Evolutionary conservation across 2,888 invertebrate species (phyloP), one percentile per base, ranked within the genome.

Genomic region (Apamea sordens): DNA sequence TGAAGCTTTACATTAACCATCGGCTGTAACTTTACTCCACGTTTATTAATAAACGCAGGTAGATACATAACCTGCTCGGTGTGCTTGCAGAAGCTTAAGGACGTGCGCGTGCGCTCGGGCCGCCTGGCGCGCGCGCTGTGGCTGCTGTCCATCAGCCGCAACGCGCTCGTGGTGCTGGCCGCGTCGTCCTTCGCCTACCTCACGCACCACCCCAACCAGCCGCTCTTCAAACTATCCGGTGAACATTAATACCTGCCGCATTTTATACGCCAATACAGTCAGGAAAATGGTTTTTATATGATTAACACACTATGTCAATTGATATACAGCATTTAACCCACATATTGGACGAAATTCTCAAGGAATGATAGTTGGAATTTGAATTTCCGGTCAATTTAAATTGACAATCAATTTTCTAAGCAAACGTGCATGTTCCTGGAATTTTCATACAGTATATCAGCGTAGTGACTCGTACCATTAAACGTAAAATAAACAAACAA

Each of bases 71-170:
- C 18, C 11, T 36, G 56, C 2, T 59, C n/a, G n/a, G 15, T 32
- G 47, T 24, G 47, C n/a, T 67, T 95, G 15, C 93, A 98, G 98
- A 97, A 97, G 94, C 84, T 98, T 77, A 98, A 98, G 88, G 97
- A 97, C 80, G 90, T 98, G 32, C 95, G 94, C 47, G 93, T 95
- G 83, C 88, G 90, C 15, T 95, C 79, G 95, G 95, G 95, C 1
- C 71, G 67, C 41, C 36, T 86, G 79, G 59, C 75, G 80, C 96
- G 95, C 44, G 91, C 95, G 7, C 93, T 98, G 24, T 98, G 98
- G 98, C 97, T 98, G 84, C 88, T 98, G 41, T 98, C 98, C 21
- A 98, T 98, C 87, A 97, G 98, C 3, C 97, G 98, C 85, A 99
- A 99, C 95, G 98, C 98, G 28, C 92, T 99, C 28, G 97, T 98